Evolutionary conservation across 2,888 invertebrate species (phyloP).

Genomic region (Nomada goodeniana): DNA sequence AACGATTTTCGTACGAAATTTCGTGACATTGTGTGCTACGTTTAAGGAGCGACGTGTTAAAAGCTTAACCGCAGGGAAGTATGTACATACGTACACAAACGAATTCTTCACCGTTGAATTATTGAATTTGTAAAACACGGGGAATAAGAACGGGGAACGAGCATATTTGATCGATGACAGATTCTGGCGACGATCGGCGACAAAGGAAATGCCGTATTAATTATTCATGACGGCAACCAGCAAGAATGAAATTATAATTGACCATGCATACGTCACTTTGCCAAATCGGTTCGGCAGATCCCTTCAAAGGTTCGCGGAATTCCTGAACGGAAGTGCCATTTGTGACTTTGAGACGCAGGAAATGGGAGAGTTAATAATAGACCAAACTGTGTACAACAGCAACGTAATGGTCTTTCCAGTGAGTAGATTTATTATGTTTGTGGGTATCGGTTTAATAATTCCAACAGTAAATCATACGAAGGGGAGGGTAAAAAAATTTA

Average conservation of each 20-base stretch:
- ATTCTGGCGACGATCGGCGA: background rate
- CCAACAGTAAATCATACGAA: too few species aligned
- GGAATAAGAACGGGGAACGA: background rate
- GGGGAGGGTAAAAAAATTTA: too few species aligned
- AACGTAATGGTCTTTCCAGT: background rate
- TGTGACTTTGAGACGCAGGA: slow-evolving; percentile 42
- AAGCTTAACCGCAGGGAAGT: too few species aligned
- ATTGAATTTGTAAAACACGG: background rate
- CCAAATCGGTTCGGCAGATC: slow-evolving; percentile 53
- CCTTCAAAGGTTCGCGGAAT: background rate
- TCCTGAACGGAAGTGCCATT: slow-evolving; percentile 62
- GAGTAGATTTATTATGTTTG: too few species aligned
- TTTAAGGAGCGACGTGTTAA: too few species aligned
- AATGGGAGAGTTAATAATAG: slow-evolving; percentile 28
- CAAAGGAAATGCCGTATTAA: slow-evolving; percentile 43
- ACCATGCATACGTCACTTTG: slow-evolving; percentile 62
- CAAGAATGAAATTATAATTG: slow-evolving; percentile 66
- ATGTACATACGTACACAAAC: too few species aligned
- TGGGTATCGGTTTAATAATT: too few species aligned
- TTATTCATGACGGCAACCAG: slow-evolving; percentile 58
- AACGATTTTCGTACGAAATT: too few species aligned
- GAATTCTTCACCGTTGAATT: background rate
- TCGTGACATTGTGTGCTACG: too few species aligned
- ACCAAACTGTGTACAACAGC: background rate
- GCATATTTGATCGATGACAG: background rate